Base-by-base conservation (phyloP, 2,113 vertebrate genomes). In the Heterotilapia buettikoferi region DNA sequence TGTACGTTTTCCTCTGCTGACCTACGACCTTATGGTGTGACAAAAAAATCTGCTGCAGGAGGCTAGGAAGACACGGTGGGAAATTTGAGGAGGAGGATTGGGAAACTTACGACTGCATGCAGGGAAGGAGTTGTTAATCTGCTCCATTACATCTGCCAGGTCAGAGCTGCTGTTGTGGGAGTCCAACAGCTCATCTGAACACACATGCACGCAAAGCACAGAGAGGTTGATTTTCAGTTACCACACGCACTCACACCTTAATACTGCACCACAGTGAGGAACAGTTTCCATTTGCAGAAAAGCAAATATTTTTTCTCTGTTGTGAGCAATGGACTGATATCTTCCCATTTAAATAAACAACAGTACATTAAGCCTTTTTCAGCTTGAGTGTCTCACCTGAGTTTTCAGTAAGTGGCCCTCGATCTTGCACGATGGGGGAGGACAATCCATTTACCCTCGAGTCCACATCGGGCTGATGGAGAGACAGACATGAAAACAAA, bases 101-200 rank as follows among this genome's bases (percentile, higher is more conserved):
- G 86, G 63, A 86, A 91, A 98, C 98, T 98, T 97, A 99, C 98
- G 88, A 97, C 97, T 96, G 96, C 97, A 97, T 96, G 97, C 96
- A 88, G 98, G 98, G 93, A 99, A 99, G 24, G 97, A 97, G 95
- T 96, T 98, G 96, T 98, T 98, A 96, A 99, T 98, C 96, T 98
- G 98, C 94, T 99, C 99, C 98, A 99, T 98, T 93, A 99, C 97
- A 92, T 98, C 98, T 14, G 97, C 97, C 95, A 99, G 97, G 96
- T 98, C 98, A 61, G 98, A 97, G 96, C 94, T 97, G 95, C 97
- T 97, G 95, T 97, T 96, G 38, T 96, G 96, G 81, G 97, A 97
- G 86, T 96, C 96, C 94, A 98, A 94, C 94, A 98, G 94, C 92
- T 98, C 98, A 92, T 98, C 98, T 94, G 97, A 92, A 89, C 71